A percentile compares a stretch with the other conserved stretches of the same genome.
These are phyloP conservation scores for Poeciliopsis occidentalis DNA, from an alignment of 2,113 vertebrate genomes.

Conservation along the genomic window DNA sequence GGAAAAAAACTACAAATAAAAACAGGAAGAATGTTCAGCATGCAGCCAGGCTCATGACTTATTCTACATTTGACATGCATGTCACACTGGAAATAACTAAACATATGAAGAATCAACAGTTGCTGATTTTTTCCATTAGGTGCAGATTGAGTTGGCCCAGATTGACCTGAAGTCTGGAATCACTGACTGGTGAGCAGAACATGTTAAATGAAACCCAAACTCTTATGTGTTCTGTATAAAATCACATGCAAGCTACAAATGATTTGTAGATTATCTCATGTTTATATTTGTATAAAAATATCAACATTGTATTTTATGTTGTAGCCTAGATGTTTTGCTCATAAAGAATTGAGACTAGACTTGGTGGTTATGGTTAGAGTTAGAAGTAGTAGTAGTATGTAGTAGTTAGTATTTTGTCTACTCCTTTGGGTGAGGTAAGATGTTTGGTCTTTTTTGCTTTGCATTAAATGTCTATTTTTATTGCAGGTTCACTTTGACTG, in stretches of 20 bases:
- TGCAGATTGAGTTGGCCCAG: slow-evolving; percentile 73
- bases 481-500: slow-evolving; percentile 77
- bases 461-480: slow-evolving; percentile 6
- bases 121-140: slow-evolving; percentile 49
- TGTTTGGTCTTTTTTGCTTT: not conserved
- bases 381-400: too few species aligned
- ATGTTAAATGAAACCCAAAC: not conserved
- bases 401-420: not conserved
- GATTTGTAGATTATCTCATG: too few species aligned
- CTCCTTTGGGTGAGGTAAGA: too few species aligned
- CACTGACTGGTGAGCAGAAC: slow-evolving; percentile 76
- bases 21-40: not conserved
- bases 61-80: not conserved
- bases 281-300: too few species aligned
- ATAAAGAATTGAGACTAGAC: not conserved
- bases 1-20: too few species aligned
- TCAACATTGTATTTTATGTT: not conserved
- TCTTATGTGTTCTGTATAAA: not conserved
- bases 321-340: not conserved
- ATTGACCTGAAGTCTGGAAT: slow-evolving; percentile 68
- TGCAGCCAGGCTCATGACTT: not conserved
- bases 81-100: not conserved
- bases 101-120: not conserved
- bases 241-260: not conserved
- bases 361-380: too few species aligned